A percentile compares a stretch with the other conserved stretches of the same genome.
phyloP scores from a whole-genome alignment of 2,888 invertebrate genomes.

The Boloria selene region DNA sequence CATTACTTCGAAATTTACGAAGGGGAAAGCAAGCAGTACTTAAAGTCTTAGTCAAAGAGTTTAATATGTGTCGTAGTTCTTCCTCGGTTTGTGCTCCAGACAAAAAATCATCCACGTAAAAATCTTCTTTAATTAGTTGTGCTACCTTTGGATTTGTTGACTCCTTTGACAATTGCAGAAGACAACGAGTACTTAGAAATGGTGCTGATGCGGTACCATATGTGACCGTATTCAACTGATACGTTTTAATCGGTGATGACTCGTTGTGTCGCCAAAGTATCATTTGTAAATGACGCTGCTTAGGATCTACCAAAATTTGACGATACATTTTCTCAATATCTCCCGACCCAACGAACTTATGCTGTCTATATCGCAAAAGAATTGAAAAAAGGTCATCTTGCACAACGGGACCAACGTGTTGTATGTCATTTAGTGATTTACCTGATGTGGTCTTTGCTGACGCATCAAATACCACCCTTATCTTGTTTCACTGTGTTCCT shows the following conservation, averaged over 20 bases:
- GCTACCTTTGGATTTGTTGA: too few relatives aligned
- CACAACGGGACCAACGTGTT: not conserved
- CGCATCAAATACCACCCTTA: too few relatives aligned
- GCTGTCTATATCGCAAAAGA: not conserved
- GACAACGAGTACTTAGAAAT: too few relatives aligned
- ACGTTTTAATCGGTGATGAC: not conserved
- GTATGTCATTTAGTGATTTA: not conserved
- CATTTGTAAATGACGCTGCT: not conserved
- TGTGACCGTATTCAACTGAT: too few relatives aligned
- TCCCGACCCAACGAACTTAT: not conserved
- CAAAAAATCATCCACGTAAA: too few relatives aligned
- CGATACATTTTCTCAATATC: conserved; percentile 1
- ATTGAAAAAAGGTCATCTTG: not conserved
- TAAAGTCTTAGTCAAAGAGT: not conserved
- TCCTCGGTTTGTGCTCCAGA: not conserved
- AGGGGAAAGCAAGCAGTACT: not conserved
- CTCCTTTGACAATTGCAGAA: too few relatives aligned
- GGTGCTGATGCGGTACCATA: too few relatives aligned
- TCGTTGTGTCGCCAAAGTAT: too few relatives aligned
- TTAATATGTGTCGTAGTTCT: not conserved
- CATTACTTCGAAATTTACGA: not conserved
- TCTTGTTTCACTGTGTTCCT: too few relatives aligned
- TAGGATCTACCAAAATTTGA: not conserved
- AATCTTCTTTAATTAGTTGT: too few relatives aligned
- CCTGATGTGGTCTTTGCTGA: not conserved